Conservation (phyloP, 2,113 vertebrate genomes). For the Megalops atlanticus region DNA sequence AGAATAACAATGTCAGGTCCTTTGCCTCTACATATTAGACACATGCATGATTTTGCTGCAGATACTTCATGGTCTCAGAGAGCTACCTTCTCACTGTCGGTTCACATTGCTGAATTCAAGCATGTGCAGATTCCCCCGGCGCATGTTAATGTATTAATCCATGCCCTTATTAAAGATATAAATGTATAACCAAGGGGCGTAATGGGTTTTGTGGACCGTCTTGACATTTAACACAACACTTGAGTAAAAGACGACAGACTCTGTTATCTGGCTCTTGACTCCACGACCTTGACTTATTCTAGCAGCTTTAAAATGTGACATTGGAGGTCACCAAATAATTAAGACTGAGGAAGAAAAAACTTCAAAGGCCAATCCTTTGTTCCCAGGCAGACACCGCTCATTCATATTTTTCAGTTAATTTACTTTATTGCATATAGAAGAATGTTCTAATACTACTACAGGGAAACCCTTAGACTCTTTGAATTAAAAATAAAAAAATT, state of each 20-base stretch:
- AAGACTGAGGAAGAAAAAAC: slow-evolving; percentile 27
- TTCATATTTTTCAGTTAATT: slow-evolving; percentile 18
- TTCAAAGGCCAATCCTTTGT: slow-evolving; percentile 23
- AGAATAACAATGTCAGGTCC: neutral
- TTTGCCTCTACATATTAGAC: neutral
- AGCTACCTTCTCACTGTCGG: neutral
- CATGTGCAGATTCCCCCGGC: neutral
- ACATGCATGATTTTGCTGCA: neutral
- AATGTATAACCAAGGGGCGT: slow-evolving; percentile 19
- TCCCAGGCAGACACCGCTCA: slow-evolving; percentile 11
- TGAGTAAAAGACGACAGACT: slow-evolving; percentile 30
- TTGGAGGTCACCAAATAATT: slow-evolving; percentile 42
- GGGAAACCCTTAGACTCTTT: neutral
- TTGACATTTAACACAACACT: slow-evolving; percentile 47
- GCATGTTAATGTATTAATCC: neutral
- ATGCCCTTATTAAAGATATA: slow-evolving; percentile 18
- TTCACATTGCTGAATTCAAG: slow-evolving; percentile 14
- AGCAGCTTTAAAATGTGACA: slow-evolving; percentile 36
- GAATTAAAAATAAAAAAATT: neutral
- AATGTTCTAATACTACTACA: neutral
- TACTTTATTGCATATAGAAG: neutral
- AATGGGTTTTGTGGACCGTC: slow-evolving; percentile 25
- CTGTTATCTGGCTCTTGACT: slow-evolving; percentile 32
- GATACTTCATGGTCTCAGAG: neutral
- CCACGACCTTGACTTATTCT: slow-evolving; percentile 28